Evolutionary conservation across 2,888 invertebrate species (phyloP), one percentile per base, ranked within the genome.

Genomic region (Monochamus alternatus): DNA sequence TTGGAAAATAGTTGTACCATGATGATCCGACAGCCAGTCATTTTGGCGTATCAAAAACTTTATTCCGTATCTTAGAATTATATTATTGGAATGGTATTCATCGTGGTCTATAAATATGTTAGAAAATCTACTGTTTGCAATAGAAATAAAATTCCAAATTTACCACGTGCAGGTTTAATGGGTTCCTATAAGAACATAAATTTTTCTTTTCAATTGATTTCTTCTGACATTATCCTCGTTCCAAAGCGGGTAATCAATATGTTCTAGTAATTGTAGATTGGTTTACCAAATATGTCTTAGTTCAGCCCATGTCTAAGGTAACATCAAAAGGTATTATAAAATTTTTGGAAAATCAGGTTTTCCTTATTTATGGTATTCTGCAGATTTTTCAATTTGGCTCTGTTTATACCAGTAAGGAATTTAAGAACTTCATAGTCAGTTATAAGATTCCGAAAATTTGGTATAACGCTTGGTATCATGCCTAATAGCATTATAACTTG

Each of bases 171-270:
- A 22, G 22, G 22, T 22, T 22, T 22, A 22, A 22, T 80, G 74
- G 77, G 80, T 2, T 31, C 47, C 22, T 70, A 62, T 30, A 59
- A 59, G 51, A 72, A 73, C 47, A 68, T 70, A 4, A 75, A 69
- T 38, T 63, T 68, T 77, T 43, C 59, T 78, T 3, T 75, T 78
- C 60, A 80, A 77, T 65, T 75, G 78, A 47, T 76, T 31, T 73
- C 76, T 38, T 14, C 12, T 44, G 12, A 47, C 9, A 31, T 58
- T 55, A 14, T 12, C 3, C 9, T 68, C 1, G 14, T 66, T 47
- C 77, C 31, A 30, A 68, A n/a, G 60, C 58, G 7, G 76, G 79
- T 3, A 72, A 69, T 62, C 30, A 55, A 10, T 69, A 74, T 58
- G 76, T 80, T 22, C 66, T 80, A 31, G 75, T 74, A 1, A 78